These are phyloP conservation scores for Micromesistius poutassou DNA, from an alignment of 2,797 vertebrate species.

Conservation along the genomic window DNA sequence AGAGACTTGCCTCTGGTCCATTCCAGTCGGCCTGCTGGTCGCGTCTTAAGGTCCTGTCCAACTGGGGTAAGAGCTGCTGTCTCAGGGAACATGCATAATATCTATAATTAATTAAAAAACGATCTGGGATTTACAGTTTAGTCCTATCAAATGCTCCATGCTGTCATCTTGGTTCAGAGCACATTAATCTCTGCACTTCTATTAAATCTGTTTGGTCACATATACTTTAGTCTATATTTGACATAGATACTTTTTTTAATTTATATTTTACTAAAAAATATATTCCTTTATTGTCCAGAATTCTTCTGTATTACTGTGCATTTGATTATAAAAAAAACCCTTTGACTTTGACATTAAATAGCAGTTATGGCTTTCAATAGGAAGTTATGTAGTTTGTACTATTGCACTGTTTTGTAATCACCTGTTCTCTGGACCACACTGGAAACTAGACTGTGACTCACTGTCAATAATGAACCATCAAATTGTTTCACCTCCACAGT, in stretches of 20 bases:
- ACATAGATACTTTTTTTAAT: neutral
- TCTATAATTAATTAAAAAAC: neutral
- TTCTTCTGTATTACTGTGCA: too few relatives aligned
- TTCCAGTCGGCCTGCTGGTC: constrained; percentile 72
- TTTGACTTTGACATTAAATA: too few relatives aligned
- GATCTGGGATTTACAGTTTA: neutral
- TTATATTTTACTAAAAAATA: neutral
- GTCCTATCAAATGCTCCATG: neutral
- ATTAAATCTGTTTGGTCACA: neutral
- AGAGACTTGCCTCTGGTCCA: constrained; percentile 37
- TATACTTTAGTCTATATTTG: neutral
- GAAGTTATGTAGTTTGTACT: too few relatives aligned
- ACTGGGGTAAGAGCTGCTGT: constrained; percentile 85
- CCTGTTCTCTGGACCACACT: too few relatives aligned
- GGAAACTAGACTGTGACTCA: neutral
- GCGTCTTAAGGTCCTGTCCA: constrained; percentile 70
- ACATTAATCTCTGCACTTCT: neutral
- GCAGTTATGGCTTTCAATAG: too few relatives aligned
- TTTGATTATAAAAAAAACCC: too few relatives aligned
- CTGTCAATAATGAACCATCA: neutral
- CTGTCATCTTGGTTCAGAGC: too few relatives aligned
- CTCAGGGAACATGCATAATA: neutral
- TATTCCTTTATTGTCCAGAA: neutral
- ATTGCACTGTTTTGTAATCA: too few relatives aligned
- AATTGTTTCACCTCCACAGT: too few relatives aligned